Base-by-base conservation (phyloP, 2,113 vertebrate genomes). In the Dicaeum eximium region DNA sequence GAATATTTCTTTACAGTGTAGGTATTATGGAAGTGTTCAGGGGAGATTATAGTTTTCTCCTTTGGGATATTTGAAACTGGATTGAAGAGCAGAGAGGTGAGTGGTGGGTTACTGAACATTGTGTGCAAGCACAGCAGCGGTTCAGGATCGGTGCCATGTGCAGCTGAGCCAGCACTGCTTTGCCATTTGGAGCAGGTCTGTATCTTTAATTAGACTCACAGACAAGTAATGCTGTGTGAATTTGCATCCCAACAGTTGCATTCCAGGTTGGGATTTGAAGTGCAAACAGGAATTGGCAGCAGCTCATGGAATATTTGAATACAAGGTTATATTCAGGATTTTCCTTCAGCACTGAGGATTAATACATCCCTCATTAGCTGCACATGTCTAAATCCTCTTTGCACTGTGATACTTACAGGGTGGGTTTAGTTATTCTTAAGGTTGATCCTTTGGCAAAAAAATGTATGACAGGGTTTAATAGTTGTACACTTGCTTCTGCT, bases 361-460 rank as follows among this genome's bases (percentile, higher is more conserved):
- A 86, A 62, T 88, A 83, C 33, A 70, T 62, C 51, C 56, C 38
- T 93, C 42, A 80, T 88, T 88, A 90, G 75, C 23, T 88, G 72
- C 56, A 73, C 33, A 20, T 83, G 47, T 67, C 51, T 64, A 66
- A 94, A 74, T 81, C 65, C 61, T 94, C 84, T 90, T 91, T 91
- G 54, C 70, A 31, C 18, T 79, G 73, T 74, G 60, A 79, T 77
- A 21, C 82, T 82, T 82, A 86, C 10, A 62, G 64, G 80, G 54
- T 77, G 50, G 37, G 24, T 88, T 91, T 88, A 95, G 74, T 85
- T 95, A 80, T 96, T 94, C 78, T 93, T 91, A 86, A 80, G 38
- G 37, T 61, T 85, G 74, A 88, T 80, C 72, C 86, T 88, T 73
- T 5, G 6, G 79, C 15, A 60, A 65, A 96, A 96, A 82, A 81